A percentile compares a stretch with the other conserved stretches of the same genome.
Conservation (phyloP, 2,113 vertebrate species). For the Peucedramus taeniatus region DNA sequence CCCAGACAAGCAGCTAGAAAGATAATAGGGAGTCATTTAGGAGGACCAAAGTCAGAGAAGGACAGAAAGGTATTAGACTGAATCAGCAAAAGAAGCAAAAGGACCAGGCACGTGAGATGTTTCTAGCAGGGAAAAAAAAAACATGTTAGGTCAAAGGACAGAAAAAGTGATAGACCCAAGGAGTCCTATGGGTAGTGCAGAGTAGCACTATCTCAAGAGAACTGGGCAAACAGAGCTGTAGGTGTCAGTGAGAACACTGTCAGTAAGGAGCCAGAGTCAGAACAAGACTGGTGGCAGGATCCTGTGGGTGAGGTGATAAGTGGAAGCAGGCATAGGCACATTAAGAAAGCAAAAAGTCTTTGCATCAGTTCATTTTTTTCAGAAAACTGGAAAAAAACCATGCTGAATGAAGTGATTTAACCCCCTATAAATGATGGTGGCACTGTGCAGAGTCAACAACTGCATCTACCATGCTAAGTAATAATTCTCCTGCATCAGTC, state of each 20-base stretch:
- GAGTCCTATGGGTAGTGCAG: background rate
- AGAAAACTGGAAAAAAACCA: background rate
- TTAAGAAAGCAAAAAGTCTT: background rate
- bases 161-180: background rate
- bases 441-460: background rate
- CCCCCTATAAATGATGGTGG: background rate
- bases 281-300: background rate
- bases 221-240: background rate
- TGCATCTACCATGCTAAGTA: background rate
- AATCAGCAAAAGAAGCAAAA: background rate
- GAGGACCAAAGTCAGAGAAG: background rate
- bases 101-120: background rate
- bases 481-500: background rate
- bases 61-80: background rate
- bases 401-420: background rate
- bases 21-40: background rate
- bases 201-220: background rate
- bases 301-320: background rate
- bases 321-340: fast-evolving
- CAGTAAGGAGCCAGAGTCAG: background rate
- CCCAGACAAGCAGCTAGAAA: background rate
- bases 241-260: background rate
- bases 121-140: background rate
- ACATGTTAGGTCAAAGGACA: fast-evolving
- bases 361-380: background rate